A percentile compares a stretch with the other conserved stretches of the same genome.
phyloP scores from a whole-genome alignment of 2,888 invertebrate genomes.

The Hofmannophila pseudospretella region DNA sequence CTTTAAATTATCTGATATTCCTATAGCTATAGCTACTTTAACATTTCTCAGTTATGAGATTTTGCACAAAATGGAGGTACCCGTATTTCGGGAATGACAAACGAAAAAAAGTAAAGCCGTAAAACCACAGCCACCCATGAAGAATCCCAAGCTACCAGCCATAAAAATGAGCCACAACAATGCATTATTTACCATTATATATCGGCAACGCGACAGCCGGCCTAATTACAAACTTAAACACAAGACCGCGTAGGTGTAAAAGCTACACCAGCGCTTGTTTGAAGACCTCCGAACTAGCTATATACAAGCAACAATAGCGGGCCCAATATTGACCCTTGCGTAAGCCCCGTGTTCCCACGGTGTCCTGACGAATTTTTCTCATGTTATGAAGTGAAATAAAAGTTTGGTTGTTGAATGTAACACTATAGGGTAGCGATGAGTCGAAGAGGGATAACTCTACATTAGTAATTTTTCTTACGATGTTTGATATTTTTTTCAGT shows the following conservation, averaged over 20 bases:
- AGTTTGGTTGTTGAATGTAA: constrained; percentile 47
- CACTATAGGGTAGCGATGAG: constrained; percentile 44
- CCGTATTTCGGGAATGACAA: no score
- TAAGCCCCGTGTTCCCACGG: constrained; percentile 65
- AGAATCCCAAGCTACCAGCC: constrained; percentile 55
- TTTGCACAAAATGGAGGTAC: no score
- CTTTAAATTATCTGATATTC: no score
- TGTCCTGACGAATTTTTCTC: constrained; percentile 65
- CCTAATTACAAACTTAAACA: constrained; percentile 72
- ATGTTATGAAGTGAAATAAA: constrained; percentile 42
- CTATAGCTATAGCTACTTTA: no score
- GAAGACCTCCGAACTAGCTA: constrained; percentile 50
- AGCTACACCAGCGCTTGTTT: constrained; percentile 56
- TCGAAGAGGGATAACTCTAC: neutral
- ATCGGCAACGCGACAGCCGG: constrained; percentile 67
- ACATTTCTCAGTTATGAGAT: no score
- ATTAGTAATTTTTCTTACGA: no score
- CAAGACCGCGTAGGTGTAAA: constrained; percentile 66
- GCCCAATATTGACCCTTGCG: constrained; percentile 64
- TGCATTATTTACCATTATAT: constrained; percentile 76
- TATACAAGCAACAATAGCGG: constrained; percentile 52
- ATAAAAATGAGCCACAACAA: constrained; percentile 73
- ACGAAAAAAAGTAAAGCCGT: constrained; percentile 26
- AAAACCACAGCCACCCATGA: constrained; percentile 64
- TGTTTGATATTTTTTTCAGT: no score